Evolutionary conservation across 2,888 invertebrate species (phyloP), one percentile per base, ranked within the genome.

Genomic region (Drosophila mimetica): DNA sequence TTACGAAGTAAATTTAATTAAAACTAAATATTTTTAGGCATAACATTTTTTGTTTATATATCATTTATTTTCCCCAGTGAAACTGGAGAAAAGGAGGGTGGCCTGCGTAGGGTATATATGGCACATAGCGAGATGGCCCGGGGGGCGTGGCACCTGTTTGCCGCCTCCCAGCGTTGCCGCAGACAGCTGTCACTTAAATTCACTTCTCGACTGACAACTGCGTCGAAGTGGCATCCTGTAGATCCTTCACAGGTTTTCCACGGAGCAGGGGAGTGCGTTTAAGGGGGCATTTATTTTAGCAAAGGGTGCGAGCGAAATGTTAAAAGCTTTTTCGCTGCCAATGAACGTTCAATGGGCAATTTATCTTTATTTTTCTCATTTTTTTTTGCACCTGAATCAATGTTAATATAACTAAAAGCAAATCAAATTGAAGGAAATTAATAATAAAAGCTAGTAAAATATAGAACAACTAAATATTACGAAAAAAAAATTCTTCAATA

Each of bases 131-230:
- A 13, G 46, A 30, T 11, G 9, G 30, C 11, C 13, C 11, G 2
- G 46, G 30, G 16, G 46, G 46, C 46, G 46, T 46, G 46, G 46
- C 46, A 46, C 28, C 28, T 46, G 46, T 8, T 18, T 30, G 1
- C 30, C 44, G 8, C 13, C 46, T 4, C 2, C 28, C 46, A 41
- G 42, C 55, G 41, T 39, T 16, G 39, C 60, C 69, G 37, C 71
- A 65, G 71, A 65, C 71, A 72, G 71, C 72, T 72, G 72, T 72
- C 71, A 72, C 72, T 71, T 72, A 71, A 72, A 71, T 51, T 71
- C 71, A 52, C 58, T 72, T 59, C 37, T 47, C 46, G 46, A 25
- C 55, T 47, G 67, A 71, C 44, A 64, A 72, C 50, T 72, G 41
- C 55, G 55, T 55, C 70, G 55, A 57, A 69, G 69, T 32, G 69